Percentiles rank a stretch among this genome's conserved stretches.
These are phyloP conservation scores for Synergus gifuensis DNA, from an alignment of 2,888 invertebrate genomes.

Conservation along the genomic window DNA sequence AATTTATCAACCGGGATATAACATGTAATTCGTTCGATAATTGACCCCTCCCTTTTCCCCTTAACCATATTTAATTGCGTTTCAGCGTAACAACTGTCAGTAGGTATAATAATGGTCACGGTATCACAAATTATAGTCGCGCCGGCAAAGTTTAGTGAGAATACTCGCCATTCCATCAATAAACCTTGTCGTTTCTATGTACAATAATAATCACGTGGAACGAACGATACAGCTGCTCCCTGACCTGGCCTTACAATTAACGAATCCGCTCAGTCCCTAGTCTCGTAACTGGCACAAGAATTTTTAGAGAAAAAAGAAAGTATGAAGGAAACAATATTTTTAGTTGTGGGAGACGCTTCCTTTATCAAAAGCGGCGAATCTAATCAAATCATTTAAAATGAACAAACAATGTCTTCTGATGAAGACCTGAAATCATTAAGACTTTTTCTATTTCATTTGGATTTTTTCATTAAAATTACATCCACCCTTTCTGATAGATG, in stretches of 20 bases:
- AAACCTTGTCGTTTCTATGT: constrained; percentile 39
- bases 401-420: no score
- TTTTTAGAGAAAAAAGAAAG: background rate
- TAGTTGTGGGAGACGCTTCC: background rate
- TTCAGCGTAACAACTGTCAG: constrained; percentile 38
- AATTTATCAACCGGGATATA: constrained; percentile 41
- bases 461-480: background rate
- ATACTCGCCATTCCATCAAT: constrained; percentile 40
- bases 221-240: constrained; percentile 25
- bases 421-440: no score
- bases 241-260: constrained; percentile 27
- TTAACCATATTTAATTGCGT: constrained; percentile 41
- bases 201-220: constrained; percentile 40
- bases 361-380: background rate
- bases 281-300: constrained; percentile 1
- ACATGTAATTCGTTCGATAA: constrained; percentile 41
- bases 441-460: background rate
- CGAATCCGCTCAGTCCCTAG: constrained; percentile 25
- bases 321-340: background rate
- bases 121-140: constrained; percentile 41
- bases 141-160: constrained; percentile 34
- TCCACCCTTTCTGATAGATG: background rate
- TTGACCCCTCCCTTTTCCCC: constrained; percentile 40
- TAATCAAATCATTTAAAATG: background rate
- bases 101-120: constrained; percentile 41